A percentile compares a stretch with the other conserved stretches of the same genome.
phyloP scores from a whole-genome alignment of 1,140 invertebrate species.

The Venturia canescens region DNA sequence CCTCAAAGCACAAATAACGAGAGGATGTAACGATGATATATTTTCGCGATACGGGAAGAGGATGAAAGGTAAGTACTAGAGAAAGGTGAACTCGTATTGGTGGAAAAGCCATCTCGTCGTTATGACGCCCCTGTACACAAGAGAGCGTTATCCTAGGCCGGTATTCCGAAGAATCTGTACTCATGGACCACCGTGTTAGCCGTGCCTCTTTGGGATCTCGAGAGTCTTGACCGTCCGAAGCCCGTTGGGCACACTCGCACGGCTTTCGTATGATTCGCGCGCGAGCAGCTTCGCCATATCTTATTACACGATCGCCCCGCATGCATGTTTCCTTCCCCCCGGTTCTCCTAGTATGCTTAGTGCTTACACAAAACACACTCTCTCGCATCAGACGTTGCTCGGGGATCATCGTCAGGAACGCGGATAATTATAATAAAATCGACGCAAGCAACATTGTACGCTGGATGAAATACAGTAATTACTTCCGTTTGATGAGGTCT shows the following conservation, averaged over 20 bases:
- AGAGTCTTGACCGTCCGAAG: slow-evolving; percentile 14
- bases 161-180: slow-evolving; percentile 39
- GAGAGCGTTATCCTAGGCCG: slow-evolving; percentile 23
- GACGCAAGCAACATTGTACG: background rate
- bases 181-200: slow-evolving; percentile 42
- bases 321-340: background rate
- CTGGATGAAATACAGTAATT: too few relatives aligned
- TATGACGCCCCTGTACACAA: slow-evolving; percentile 26
- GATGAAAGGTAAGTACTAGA: background rate
- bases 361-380: background rate
- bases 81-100: background rate
- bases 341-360: background rate
- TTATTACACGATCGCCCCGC: slow-evolving; percentile 47
- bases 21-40: too few relatives aligned
- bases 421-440: background rate
- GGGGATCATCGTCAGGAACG: background rate
- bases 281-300: slow-evolving; percentile 40
- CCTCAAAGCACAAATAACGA: too few relatives aligned
- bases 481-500: background rate
- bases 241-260: slow-evolving; percentile 20
- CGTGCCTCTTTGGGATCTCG: background rate
- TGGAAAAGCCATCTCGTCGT: background rate
- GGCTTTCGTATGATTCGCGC: slow-evolving; percentile 26
- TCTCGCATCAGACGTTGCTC: background rate
- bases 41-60: too few relatives aligned